Base-by-base conservation (phyloP, 2,888 invertebrate species). In the Serripes groenlandicus region DNA sequence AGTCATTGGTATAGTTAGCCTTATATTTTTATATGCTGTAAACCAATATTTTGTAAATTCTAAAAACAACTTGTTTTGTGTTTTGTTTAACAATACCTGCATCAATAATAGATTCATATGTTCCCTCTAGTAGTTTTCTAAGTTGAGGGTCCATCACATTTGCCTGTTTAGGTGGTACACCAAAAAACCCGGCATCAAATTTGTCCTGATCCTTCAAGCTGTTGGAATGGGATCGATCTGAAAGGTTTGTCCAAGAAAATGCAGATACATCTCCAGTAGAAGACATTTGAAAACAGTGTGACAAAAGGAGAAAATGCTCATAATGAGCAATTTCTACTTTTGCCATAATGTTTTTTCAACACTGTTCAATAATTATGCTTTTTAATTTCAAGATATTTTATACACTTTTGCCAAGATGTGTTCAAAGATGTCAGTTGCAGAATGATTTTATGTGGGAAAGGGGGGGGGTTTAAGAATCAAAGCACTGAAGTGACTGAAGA, bases 91-190 rank as follows among this genome's bases (percentile, higher is more conserved):
- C n/a, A n/a, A n/a, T 76, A 94, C 94, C 94, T 81, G 94, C 92
- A 92, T 94, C 94, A 56, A 93, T 86, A 42, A 94, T 82, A 18
- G 94, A 92, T 85, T 94, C 94, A 81, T 92, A 90, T 5, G 93
- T 89, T 5, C 91, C 91, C 79, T 94, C 99, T 72, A 99, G 96
- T 88, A 99, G 95, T 94, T 98, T 96, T 86, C 99, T 96, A 88
- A 99, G 96, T 82, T 94, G 94, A 18, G 94, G 94, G 82, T 94
- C 94, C 94, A 94, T 93, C 54, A 89, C 85, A 49, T 92, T 87
- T 1, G 93, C 94, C 80, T 94, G 92, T 78, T 94, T 93, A 0
- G 93, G 92, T 49, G 92, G 91, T 15, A 92, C 86, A 56, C 92
- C 91, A 85, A 92, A 92, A 69, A 89, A 92, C 5, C 77, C 78